Base-by-base conservation (phyloP, 2,797 vertebrate species). In the Hylomyscus alleni region DNA sequence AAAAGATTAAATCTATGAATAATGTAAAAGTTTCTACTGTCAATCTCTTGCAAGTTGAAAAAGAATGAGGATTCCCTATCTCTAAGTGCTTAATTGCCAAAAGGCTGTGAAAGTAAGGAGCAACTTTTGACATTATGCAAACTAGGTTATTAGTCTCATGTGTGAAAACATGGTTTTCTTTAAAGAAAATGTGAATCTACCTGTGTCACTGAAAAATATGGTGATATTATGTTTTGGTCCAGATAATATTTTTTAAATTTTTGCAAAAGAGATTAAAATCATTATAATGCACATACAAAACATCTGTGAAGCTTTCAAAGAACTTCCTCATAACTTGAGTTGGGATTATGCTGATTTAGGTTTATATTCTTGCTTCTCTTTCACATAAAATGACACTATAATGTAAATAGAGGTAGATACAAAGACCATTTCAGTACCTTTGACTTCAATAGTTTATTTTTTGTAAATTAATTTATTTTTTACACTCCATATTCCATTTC, bases 381-480 rank as follows among this genome's bases (percentile, higher is more conserved):
- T 84, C 20, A 85, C 37, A 93, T 44, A 69, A 91, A 93, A 87
- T 65, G n/a, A 65, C 34, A 82, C 65, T 29, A 50, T 94, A 54
- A 60, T 78, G 10, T 40, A 91, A 90, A 89, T 5, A 77, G 24
- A 60, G 26, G 26, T n/a, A 73, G 72, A 29, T 85, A 62, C 44
- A 20, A 95, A 77, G 31, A 50, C 47, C 9, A 6, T 40, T 24
- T 54, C 44, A 22, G 26, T 88, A 84, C 76, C 50, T 56, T 77
- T 37, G 37, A 89, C 29, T 22, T 93, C 34, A 83, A 13, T 8
- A 76, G 89, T 44, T 44, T 44, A 3, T 44, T 44, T 44, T 44
- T 44, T 44, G 44, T 44, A 44, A 44, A 44, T 44, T 44, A 44
- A 44, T 44, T 44, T 44, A 44, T 44, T 44, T 44, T 44, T 44